Evolutionary conservation across 2,888 invertebrate species (phyloP).

Genomic region (Andrena haemorrhoa): DNA sequence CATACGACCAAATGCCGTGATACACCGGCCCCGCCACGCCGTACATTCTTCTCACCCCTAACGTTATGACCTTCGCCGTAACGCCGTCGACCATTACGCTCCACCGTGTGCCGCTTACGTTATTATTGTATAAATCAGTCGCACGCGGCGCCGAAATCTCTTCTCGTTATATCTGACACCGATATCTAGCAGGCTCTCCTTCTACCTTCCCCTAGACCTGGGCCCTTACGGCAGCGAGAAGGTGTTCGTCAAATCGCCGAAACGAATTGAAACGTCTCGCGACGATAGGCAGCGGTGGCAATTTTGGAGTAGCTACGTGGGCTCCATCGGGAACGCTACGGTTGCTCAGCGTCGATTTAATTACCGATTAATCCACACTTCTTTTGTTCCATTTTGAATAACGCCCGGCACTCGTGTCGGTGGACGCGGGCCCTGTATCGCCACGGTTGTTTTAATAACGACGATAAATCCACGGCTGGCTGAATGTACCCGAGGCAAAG

Average conservation of each 20-base stretch:
- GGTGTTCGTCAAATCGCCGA: no score
- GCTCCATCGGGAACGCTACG: constrained; percentile 33
- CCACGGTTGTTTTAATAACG: constrained; percentile 70
- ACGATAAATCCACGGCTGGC: constrained; percentile 63
- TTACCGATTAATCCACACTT: constrained; percentile 70
- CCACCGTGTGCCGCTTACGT: constrained; percentile 56
- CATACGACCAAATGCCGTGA: constrained; percentile 81
- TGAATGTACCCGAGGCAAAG: constrained; percentile 40
- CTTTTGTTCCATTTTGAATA: constrained; percentile 66
- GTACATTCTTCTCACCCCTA: constrained; percentile 67
- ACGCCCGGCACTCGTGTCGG: constrained; percentile 38
- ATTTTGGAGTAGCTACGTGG: not conserved
- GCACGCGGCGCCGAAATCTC: constrained; percentile 58
- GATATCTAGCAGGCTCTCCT: constrained; percentile 33
- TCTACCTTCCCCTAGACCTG: not conserved
- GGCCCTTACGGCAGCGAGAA: not conserved
- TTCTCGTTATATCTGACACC: constrained; percentile 53
- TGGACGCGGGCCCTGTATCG: constrained; percentile 55
- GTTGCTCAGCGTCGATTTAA: constrained; percentile 62
- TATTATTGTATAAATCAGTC: constrained; percentile 65
- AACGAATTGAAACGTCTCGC: not conserved
- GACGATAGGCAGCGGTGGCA: not conserved
- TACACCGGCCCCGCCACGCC: constrained; percentile 60
- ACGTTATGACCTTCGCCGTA: constrained; percentile 59
- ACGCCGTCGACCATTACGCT: constrained; percentile 53